Conservation (phyloP, 2,888 invertebrate species). For the Drosophila setosimentum region DNA sequence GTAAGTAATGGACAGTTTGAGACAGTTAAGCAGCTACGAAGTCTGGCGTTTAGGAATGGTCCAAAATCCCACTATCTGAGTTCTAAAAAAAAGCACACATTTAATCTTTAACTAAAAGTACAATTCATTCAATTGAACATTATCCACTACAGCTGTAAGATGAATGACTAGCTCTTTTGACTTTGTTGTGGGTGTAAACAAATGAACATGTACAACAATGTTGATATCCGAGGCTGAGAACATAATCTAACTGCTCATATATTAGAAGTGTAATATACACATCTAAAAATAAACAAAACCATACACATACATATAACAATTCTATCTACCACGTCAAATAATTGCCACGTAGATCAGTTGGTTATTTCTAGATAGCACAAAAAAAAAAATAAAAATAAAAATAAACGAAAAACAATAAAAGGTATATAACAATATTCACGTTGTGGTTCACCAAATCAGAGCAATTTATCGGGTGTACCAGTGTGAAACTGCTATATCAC, state of each 20-base stretch:
- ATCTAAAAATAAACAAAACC: not conserved
- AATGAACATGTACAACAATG: not conserved
- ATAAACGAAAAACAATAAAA: not conserved
- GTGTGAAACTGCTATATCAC: not conserved
- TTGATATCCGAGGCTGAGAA: not conserved
- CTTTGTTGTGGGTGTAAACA: not conserved
- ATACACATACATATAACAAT: not conserved
- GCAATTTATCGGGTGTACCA: not conserved
- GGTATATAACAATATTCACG: not conserved
- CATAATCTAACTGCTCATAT: not conserved
- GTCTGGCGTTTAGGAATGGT: no score
- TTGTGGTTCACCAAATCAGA: not conserved
- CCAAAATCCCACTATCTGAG: no score
- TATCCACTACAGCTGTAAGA: not conserved
- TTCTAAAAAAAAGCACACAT: no score
- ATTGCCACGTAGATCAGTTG: not conserved
- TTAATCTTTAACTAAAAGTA: not conserved
- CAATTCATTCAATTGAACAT: not conserved
- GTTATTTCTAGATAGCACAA: not conserved
- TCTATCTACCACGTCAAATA: not conserved
- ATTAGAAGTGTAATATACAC: not conserved
- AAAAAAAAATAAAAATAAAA: not conserved
- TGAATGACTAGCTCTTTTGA: not conserved
- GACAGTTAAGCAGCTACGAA: no score
- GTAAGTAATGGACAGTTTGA: no score